Evolutionary conservation across 2,797 vertebrate genomes (phyloP).

Genomic region (Amblyopsis hoosieri): DNA sequence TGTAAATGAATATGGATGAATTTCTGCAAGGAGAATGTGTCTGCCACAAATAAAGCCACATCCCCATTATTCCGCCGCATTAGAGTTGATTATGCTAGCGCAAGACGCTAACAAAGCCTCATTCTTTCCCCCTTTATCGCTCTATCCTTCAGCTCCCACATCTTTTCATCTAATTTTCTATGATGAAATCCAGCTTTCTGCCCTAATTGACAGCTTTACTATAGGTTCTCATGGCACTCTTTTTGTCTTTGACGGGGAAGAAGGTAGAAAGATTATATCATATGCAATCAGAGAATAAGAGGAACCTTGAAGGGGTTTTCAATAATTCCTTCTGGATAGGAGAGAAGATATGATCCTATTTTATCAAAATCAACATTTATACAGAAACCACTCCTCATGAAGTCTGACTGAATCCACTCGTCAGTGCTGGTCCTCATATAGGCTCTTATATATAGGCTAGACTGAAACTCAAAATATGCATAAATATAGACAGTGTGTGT

Average conservation of each 20-base stretch:
- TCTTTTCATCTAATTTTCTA: conserved; percentile 55
- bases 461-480: background rate
- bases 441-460: too few species aligned
- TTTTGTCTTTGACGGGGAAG: conserved; percentile 51
- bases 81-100: conserved; percentile 30
- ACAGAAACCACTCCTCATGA: conserved; percentile 1
- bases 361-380: conserved; percentile 23
- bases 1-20: conserved; percentile 18
- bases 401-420: background rate
- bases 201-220: conserved; percentile 59
- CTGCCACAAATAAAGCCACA: conserved; percentile 2
- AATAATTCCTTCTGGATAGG: conserved; percentile 45
- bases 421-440: too few species aligned
- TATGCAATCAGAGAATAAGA: conserved; percentile 63
- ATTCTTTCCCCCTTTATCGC: conserved; percentile 42
- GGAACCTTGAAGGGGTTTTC: conserved; percentile 56
- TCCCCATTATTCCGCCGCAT: conserved; percentile 6
- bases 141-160: conserved; percentile 31
- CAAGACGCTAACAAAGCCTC: conserved; percentile 39
- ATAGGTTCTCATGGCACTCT: conserved; percentile 31
- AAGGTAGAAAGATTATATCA: conserved; percentile 58
- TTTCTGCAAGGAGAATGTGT: conserved; percentile 6
- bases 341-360: background rate
- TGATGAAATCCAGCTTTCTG: conserved; percentile 39
- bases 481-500: background rate